Percentiles rank a stretch among this genome's conserved stretches.
These are phyloP conservation scores for Haemorhous mexicanus DNA, from an alignment of 2,113 vertebrate species.

Conservation along the genomic window DNA sequence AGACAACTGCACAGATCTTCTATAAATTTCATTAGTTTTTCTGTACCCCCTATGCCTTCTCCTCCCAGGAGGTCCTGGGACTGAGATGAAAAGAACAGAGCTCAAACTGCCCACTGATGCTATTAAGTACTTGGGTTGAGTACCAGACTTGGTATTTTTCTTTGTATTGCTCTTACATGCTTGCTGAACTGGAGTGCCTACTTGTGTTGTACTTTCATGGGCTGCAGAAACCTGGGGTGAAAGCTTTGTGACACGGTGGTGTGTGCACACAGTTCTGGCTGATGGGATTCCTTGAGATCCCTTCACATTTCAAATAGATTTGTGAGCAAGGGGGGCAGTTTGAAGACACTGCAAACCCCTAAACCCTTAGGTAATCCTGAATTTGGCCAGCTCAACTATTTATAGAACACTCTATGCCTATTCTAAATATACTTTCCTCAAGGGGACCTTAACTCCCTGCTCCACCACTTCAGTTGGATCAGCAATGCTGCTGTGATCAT, in stretches of 20 bases:
- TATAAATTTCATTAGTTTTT: not conserved
- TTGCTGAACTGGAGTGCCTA: not conserved
- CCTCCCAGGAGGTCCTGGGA: not conserved
- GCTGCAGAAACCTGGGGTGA: not conserved
- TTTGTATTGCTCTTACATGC: not conserved
- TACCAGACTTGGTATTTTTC: not conserved
- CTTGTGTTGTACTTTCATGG: not conserved
- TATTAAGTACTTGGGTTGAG: not conserved
- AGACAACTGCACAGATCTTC: not conserved
- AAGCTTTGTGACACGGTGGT: not conserved
- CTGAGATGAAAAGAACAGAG: not conserved
- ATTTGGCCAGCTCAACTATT: constrained; percentile 23
- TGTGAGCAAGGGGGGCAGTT: not conserved
- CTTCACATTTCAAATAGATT: not conserved
- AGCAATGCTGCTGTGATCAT: not conserved
- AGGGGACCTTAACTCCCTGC: not conserved
- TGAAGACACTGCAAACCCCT: not conserved
- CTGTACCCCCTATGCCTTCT: not conserved
- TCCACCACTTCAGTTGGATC: constrained; percentile 14
- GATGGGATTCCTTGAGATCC: not conserved
- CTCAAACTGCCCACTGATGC: not conserved
- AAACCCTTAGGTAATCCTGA: not conserved
- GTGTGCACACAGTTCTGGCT: not conserved
- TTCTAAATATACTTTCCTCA: constrained; percentile 32
- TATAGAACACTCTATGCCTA: not conserved